Base-by-base conservation (phyloP, 2,113 vertebrate genomes). In the Castor canadensis region DNA sequence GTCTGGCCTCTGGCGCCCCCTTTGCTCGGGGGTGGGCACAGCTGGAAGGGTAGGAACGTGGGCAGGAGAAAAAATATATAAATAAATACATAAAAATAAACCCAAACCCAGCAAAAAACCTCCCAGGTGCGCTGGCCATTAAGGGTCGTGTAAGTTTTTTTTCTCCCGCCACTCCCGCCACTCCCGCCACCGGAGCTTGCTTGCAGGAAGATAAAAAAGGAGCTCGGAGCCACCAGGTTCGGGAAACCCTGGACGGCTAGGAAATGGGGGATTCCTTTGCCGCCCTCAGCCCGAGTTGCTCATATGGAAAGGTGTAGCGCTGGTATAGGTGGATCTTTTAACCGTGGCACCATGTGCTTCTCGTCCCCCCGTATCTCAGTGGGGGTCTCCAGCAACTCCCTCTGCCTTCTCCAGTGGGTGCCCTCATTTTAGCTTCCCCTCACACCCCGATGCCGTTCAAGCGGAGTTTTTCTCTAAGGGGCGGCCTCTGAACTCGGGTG, bases 1-100 rank as follows among this genome's bases (percentile, higher is more conserved):
- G 86, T 76, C 38, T 43, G 69, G 64, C 82, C 87, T 94, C 84
- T 47, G 97, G 97, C 96, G 96, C 97, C 97, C 95, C 86, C 97
- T 97, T 98, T 79, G 73, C 89, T 91, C 5, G 28, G 76, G 67
- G 95, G 95, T 86, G 86, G 64, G 64, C 90, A 73, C 69, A 96
- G 85, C 66, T 94, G 11, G 17, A 45, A 56, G 75, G 49, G 69
- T 77, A 73, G 83, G 67, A 88, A 87, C 60, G 0, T 26, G 88
- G 26, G 86, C 38, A 20, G 5, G 20, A 15, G 69, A 43, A n/a
- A 26, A 20, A 3, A 45, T 47, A 47, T 49, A 58, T 73, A 60
- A 66, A 35, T 35, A 3, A 30, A 69, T 30, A 30, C 1, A 7
- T 49, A 58, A 60, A 60, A 60, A n/a, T n/a, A 32, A 32, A 38